These are phyloP conservation scores for Nephila pilipes DNA, from an alignment of 1,140 invertebrate species.

Conservation along the genomic window DNA sequence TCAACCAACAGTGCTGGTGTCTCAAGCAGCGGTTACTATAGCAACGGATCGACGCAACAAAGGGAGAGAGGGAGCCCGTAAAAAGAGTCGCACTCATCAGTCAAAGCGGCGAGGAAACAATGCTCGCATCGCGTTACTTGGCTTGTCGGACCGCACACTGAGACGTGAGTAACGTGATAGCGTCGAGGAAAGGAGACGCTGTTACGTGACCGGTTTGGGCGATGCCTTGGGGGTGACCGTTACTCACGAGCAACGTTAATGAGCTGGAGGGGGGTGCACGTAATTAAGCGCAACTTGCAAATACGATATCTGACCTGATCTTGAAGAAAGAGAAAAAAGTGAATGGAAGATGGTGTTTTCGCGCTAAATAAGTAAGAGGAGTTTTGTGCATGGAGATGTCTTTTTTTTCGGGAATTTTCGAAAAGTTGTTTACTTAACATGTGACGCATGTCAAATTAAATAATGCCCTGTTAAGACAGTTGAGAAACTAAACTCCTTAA, in stretches of 20 bases:
- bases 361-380: too few relatives aligned
- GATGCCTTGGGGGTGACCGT: conserved; percentile 7
- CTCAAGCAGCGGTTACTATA: neutral
- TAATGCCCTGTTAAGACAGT: too few relatives aligned
- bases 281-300: conserved; percentile 8
- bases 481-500: too few relatives aligned
- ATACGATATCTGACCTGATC: neutral
- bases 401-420: too few relatives aligned
- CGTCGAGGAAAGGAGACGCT: neutral
- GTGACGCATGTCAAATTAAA: too few relatives aligned
- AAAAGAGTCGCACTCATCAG: conserved; percentile 15
- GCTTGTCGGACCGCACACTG: conserved; percentile 60
- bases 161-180: conserved; percentile 22
- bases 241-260: neutral
- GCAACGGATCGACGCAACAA: neutral
- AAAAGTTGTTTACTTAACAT: too few relatives aligned
- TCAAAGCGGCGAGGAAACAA: conserved; percentile 57
- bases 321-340: too few relatives aligned
- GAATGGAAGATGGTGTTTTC: too few relatives aligned
- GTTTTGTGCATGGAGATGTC: too few relatives aligned
- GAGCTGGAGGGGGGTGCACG: neutral
- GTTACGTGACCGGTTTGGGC: conserved; percentile 3
- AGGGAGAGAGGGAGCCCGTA: neutral
- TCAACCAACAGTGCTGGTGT: neutral
- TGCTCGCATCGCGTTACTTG: conserved; percentile 51